A percentile compares a stretch with the other conserved stretches of the same genome.
Conservation (phyloP, 2,888 invertebrate genomes). For the Agonopterix subpropinquella region DNA sequence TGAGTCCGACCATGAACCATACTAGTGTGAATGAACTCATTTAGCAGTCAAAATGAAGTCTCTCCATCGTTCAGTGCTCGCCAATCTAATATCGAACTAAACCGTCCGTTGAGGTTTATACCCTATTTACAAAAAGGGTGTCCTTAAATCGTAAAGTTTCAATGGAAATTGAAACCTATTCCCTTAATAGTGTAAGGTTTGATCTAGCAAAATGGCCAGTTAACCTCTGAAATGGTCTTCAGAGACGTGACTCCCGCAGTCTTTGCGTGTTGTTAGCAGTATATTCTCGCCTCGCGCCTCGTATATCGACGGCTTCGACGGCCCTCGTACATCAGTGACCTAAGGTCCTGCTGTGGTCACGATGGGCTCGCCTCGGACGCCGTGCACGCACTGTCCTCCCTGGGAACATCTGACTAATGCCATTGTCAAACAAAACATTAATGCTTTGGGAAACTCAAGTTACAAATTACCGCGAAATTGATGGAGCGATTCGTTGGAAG, state of each 20-base stretch:
- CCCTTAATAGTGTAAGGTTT: too few relatives aligned
- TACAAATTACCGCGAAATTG: constrained; percentile 18
- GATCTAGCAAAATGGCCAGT: too few relatives aligned
- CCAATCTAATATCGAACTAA: background rate
- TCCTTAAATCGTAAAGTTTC: too few relatives aligned
- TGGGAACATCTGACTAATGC: constrained; percentile 9
- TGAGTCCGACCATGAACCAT: constrained; percentile 48
- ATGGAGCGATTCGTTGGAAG: background rate
- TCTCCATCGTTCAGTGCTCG: background rate
- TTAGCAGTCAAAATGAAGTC: constrained; percentile 54
- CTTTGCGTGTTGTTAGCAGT: constrained; percentile 30
- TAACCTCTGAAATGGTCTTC: constrained; percentile 19
- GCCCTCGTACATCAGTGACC: constrained; percentile 32
- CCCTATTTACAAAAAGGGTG: too few relatives aligned
- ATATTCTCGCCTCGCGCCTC: constrained; percentile 38
- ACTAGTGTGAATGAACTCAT: constrained; percentile 64
- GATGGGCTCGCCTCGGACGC: constrained; percentile 30
- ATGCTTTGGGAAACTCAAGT: constrained; percentile 1
- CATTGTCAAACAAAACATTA: background rate
- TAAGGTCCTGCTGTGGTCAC: constrained; percentile 26
- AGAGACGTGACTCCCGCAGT: constrained; percentile 45
- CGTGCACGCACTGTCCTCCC: constrained; percentile 28
- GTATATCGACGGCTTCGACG: constrained; percentile 37
- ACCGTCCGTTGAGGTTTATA: background rate
- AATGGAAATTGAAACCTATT: too few relatives aligned